Evolutionary conservation across 1,140 invertebrate genomes (phyloP).

Genomic region (Drosophila trapezifrons): DNA sequence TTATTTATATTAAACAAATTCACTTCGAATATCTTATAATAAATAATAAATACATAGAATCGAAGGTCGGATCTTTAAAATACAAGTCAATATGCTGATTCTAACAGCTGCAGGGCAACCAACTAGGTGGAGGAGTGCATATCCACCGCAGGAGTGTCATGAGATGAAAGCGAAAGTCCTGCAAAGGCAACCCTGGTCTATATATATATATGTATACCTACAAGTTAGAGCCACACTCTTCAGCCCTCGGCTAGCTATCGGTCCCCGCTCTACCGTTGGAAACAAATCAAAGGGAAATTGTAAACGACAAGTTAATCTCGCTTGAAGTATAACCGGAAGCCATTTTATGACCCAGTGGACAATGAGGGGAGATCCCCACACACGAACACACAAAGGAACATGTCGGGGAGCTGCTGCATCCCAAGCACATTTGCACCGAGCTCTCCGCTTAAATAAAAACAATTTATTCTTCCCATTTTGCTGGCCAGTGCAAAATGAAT

Average conservation of each 20-base stretch:
- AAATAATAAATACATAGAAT: neutral
- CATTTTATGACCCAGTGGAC: constrained; percentile 82
- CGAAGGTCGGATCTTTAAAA: no score
- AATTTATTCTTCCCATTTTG: constrained; percentile 71
- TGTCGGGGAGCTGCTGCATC: constrained; percentile 58
- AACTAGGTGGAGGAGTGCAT: constrained; percentile 1
- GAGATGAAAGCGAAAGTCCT: constrained; percentile 73
- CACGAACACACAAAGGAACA: constrained; percentile 14
- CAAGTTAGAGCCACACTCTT: constrained; percentile 1
- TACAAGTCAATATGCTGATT: neutral
- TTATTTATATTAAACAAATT: neutral
- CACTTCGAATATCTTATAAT: neutral
- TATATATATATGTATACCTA: constrained; percentile 12
- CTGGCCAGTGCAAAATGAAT: constrained; percentile 58
- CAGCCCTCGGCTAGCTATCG: constrained; percentile 1
- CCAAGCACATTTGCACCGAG: constrained; percentile 55
- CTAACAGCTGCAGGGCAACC: constrained; percentile 10
- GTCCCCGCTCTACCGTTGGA: constrained; percentile 24
- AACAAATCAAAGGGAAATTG: constrained; percentile 84
- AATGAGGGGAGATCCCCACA: constrained; percentile 35
- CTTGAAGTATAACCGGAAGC: constrained; percentile 83
- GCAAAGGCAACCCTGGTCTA: constrained; percentile 9
- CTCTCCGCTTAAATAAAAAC: constrained; percentile 64
- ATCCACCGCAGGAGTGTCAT: constrained; percentile 12
- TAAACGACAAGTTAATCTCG: constrained; percentile 84